These are phyloP conservation scores for Enteromius trimaculatus DNA, from an alignment of 2,797 vertebrate species.

Conservation along the genomic window DNA sequence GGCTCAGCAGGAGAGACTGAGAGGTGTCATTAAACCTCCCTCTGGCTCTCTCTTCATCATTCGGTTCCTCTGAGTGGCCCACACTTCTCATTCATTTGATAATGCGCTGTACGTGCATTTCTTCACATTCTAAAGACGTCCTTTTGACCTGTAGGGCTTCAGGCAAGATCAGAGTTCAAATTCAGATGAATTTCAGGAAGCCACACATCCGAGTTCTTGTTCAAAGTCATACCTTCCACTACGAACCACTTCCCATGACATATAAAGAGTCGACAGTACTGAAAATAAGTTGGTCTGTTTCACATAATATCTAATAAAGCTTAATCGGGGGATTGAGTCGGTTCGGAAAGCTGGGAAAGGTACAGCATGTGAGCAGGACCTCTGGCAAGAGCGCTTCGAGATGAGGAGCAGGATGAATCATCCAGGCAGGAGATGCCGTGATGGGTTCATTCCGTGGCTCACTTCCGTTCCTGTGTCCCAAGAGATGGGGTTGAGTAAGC, in stretches of 20 bases:
- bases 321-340: slow-evolving; percentile 48
- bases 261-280: background rate
- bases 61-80: slow-evolving; percentile 46
- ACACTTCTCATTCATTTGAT: slow-evolving; percentile 34
- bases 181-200: background rate
- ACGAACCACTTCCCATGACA: background rate
- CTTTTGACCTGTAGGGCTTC: background rate
- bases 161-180: slow-evolving; percentile 1
- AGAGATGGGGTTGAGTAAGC: slow-evolving; percentile 74
- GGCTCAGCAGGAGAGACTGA: slow-evolving; percentile 65
- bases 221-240: background rate
- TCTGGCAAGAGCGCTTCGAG: slow-evolving; percentile 68
- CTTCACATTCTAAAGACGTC: slow-evolving; percentile 26
- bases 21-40: slow-evolving; percentile 57
- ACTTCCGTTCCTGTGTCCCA: slow-evolving; percentile 70
- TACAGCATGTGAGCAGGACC: slow-evolving; percentile 73
- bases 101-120: slow-evolving; percentile 16
- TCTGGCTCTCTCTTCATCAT: background rate
- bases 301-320: background rate
- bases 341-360: slow-evolving; percentile 64
- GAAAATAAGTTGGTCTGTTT: background rate
- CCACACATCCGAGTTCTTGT: background rate
- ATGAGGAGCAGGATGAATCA: slow-evolving; percentile 75
- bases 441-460: slow-evolving; percentile 75
- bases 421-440: slow-evolving; percentile 70